A percentile compares a stretch with the other conserved stretches of the same genome.
Conservation (phyloP, 2,797 vertebrate genomes). For the Hyperoplus lanceolatus region DNA sequence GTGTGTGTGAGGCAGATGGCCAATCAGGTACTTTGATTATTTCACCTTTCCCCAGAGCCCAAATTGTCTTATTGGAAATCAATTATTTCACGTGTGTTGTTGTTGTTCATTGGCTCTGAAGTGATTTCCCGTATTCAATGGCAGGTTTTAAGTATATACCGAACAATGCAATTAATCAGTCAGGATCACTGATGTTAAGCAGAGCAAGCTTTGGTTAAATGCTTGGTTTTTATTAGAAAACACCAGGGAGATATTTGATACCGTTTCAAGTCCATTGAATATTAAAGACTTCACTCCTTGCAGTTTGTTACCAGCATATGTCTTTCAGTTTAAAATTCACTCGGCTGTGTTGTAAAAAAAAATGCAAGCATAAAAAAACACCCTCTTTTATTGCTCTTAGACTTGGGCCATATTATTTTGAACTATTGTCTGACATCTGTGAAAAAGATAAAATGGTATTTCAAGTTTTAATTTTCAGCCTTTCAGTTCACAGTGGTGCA, state of each 20-base stretch:
- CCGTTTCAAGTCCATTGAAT: constrained; percentile 9
- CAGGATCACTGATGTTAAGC: background rate
- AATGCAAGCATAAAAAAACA: background rate
- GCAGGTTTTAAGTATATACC: background rate
- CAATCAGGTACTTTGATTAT: constrained; percentile 11
- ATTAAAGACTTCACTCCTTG: background rate
- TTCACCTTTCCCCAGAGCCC: constrained; percentile 23
- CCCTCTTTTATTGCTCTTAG: background rate
- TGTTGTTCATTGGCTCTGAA: background rate
- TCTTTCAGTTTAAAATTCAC: constrained; percentile 12
- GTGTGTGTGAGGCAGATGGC: background rate
- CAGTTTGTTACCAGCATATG: background rate
- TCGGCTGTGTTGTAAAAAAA: background rate
- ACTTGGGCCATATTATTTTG: background rate
- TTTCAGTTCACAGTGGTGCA: constrained; percentile 24
- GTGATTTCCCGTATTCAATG: background rate
- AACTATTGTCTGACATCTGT: constrained; percentile 4
- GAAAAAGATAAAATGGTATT: background rate
- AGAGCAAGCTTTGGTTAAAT: background rate
- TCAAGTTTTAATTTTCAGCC: constrained; percentile 40
- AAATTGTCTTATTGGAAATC: background rate
- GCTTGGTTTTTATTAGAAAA: background rate
- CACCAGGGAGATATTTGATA: constrained; percentile 2
- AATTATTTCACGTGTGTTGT: background rate
- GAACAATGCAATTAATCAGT: constrained; percentile 22